Conservation (phyloP, 2,888 invertebrate species). For the Nephrotoma appendiculata region DNA sequence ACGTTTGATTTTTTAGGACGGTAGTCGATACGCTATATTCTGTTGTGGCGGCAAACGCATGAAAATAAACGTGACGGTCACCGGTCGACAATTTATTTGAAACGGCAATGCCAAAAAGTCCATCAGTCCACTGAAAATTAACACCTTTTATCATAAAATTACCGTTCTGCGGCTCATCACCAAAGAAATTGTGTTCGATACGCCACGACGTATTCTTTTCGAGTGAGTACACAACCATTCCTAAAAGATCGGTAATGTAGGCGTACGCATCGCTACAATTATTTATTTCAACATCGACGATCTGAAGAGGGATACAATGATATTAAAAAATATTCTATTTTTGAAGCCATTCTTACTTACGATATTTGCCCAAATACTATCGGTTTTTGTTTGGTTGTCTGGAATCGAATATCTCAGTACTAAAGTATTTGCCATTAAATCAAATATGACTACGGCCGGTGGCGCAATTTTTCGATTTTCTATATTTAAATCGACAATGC, state of each 20-base stretch:
- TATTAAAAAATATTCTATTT: background rate
- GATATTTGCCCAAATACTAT: background rate
- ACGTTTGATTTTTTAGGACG: background rate
- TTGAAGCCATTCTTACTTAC: background rate
- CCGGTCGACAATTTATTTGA: background rate
- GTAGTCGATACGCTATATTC: background rate
- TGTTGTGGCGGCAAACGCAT: background rate
- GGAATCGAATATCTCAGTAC: background rate
- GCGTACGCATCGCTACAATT: background rate
- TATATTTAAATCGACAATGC: background rate
- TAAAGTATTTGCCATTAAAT: background rate
- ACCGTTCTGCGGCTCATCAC: background rate
- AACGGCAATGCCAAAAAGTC: background rate
- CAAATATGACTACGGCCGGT: background rate
- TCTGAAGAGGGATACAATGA: background rate
- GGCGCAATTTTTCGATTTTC: background rate
- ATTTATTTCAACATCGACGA: background rate
- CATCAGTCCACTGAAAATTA: background rate
- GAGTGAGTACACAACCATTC: background rate
- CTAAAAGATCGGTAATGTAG: background rate
- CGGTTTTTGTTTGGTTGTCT: background rate
- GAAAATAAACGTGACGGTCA: background rate
- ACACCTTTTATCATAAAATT: background rate
- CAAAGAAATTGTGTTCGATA: background rate
- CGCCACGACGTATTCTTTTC: background rate